Evolutionary conservation across 2,888 invertebrate species (phyloP), one percentile per base, ranked within the genome.

Genomic region (Ormia ochracea): DNA sequence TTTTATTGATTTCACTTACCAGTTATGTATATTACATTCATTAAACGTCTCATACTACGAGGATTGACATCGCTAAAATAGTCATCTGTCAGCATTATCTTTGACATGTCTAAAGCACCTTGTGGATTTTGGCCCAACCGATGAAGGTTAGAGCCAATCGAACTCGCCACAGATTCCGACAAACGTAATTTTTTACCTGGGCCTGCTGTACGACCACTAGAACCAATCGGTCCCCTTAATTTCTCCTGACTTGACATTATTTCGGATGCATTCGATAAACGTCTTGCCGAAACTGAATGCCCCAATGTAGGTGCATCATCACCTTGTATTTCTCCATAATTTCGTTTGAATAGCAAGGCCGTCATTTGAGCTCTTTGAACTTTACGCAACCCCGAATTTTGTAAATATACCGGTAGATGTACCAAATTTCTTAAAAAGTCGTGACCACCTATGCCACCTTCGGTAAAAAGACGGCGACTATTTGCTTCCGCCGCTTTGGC

Each of bases 11-110:
- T 36, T 17, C 9, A 61, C 63, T 48, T 85, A 96, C 96, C 96
- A 78, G 98, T 98, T 66, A 98, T 95, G 86, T 98, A 98, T 69
- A 98, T 95, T 75, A 98, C 98, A 90, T 99, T 98, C 96, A 98
- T 97, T 23, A 98, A 92, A 66, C 98, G 92, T 80, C 97, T 91
- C 97, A 99, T 98, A 85, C 97, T 98, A 54, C 98, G 92, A 0
- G 99, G 99, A 91, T 98, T 99, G 82, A 99, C 97, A 89, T 99
- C 99, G 85, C 98, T 98, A 90, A 99, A 99, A 91, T 99, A 99
- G 90, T 99, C 98, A 87, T 98, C 98, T 0, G 98, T 98, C 19
- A 98, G 92, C 82, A 99, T 91, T 91, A 97, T 96, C 84, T 96
- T 94, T 45, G 96, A 91, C 26, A 92, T 82, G 75, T 89, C 93